Base-by-base conservation (phyloP, 2,113 vertebrate genomes). In the Peromyscus leucopus region DNA sequence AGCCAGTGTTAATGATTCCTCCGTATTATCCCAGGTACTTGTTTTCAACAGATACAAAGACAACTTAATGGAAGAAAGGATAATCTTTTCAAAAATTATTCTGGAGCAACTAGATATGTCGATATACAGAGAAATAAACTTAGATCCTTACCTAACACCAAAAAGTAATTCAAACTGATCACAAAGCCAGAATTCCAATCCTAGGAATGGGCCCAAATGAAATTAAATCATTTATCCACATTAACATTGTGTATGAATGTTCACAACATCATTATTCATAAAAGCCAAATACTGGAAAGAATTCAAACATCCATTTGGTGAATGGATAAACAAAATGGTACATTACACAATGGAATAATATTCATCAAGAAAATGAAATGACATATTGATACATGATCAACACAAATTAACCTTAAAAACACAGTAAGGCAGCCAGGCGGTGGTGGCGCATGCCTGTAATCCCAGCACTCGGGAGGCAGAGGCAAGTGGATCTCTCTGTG, bases 301-400 rank as follows among this genome's bases (percentile, higher is more conserved):
- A 89, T 78, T 31, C 33, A 83, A 91, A 97, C 31, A 22, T 69
- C 59, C 33, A 76, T 83, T 69, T 83, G 17, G 75, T 61, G 65
- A 91, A 91, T 51, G 11, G 51, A 84, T 94, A 92, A 91, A 65
- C 75, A 96, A 96, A 87, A 91, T 42, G n/a, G 17, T 42, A 72
- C 59, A n/a, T 16, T 69, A 95, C 65, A 87, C 19, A 88, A 88
- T 48, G 61, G 33, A 89, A 91, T 33, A 61, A 89, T 72, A 91
- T 46, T 89, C 72, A 92, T 31, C 48, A 91, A 78, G 67, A 96
- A 89, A 94, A 89, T 33, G 28, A 71, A 65, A 90, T 83, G 57
- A 82, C 90, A 94, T 86, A 90, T 78, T 94, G 69, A 71, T 74
- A 93, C 51, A 72, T 55, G 21, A 1, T 21, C 93, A 94, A 65